A percentile compares a stretch with the other conserved stretches of the same genome.
Conservation (phyloP, 2,113 vertebrate species). For the Narcine bancroftii region DNA sequence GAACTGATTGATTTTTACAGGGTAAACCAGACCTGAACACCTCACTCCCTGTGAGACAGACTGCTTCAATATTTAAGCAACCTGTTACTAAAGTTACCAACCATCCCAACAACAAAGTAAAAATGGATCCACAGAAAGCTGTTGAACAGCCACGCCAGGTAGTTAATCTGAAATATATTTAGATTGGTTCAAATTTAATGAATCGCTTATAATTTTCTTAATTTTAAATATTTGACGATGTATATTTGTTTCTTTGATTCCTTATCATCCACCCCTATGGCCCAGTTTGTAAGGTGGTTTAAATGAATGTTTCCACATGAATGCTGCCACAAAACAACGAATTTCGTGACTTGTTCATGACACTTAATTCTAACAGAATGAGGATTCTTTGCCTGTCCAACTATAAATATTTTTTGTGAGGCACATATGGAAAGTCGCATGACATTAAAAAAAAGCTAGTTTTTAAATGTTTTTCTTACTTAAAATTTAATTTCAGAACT, state of each 20-base stretch:
- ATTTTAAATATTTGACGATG: not conserved
- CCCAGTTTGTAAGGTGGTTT: too few relatives aligned
- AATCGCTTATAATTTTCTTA: not conserved
- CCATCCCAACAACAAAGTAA: slow-evolving; percentile 96
- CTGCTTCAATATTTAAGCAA: slow-evolving; percentile 95
- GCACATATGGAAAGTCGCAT: not conserved
- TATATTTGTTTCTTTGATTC: not conserved
- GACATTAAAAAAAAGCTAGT: not conserved
- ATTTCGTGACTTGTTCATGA: too few relatives aligned
- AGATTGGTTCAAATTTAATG: not conserved
- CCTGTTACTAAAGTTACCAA: slow-evolving; percentile 97
- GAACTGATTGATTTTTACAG: slow-evolving; percentile 48
- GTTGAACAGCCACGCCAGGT: slow-evolving; percentile 97
- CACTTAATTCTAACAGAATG: too few relatives aligned
- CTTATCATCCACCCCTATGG: not conserved
- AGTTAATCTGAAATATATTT: slow-evolving; percentile 33
- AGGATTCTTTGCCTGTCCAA: too few relatives aligned
- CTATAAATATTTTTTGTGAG: too few relatives aligned
- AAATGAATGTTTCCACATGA: too few relatives aligned
- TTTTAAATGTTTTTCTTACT: not conserved
- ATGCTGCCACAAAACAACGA: too few relatives aligned
- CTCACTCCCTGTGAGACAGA: slow-evolving; percentile 88
- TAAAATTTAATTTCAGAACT: not conserved
- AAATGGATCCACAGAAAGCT: slow-evolving; percentile 95
- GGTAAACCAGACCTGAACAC: slow-evolving; percentile 96